These are phyloP conservation scores for Felis catus DNA, from an alignment of 2,113 vertebrate species.

Conservation along the genomic window DNA sequence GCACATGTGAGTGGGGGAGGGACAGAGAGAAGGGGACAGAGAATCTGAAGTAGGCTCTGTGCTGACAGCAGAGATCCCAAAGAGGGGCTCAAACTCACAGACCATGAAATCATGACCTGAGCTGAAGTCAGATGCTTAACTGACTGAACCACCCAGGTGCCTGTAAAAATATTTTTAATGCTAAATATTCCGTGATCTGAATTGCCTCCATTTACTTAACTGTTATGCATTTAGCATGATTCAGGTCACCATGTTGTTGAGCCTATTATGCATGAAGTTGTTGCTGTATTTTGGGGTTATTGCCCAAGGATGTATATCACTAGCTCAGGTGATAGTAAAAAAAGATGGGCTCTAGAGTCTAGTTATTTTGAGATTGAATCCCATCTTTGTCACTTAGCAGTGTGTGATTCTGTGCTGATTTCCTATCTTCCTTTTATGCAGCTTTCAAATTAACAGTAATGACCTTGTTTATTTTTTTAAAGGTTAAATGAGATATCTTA, in stretches of 20 bases:
- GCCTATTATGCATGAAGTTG: background rate
- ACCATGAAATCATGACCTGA: too few species aligned
- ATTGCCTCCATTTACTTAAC: conserved; percentile 18
- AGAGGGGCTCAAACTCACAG: too few species aligned
- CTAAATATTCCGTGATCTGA: background rate
- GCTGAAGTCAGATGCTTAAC: too few species aligned
- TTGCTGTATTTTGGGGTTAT: background rate
- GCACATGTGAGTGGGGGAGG: too few species aligned
- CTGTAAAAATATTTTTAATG: conserved; percentile 52
- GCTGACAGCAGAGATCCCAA: too few species aligned
- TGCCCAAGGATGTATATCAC: background rate
- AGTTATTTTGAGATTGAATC: background rate
- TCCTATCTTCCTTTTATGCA: background rate
- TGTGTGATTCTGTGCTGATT: background rate
- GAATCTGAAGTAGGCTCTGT: too few species aligned
- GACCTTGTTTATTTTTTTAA: background rate
- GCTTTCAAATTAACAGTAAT: background rate
- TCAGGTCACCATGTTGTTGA: background rate
- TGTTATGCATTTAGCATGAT: background rate
- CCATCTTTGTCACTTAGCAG: background rate
- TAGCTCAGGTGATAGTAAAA: background rate
- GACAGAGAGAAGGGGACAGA: too few species aligned
- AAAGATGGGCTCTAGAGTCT: background rate
- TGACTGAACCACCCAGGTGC: too few species aligned
- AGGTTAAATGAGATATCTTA: conserved; percentile 25